These are phyloP conservation scores for Drosophila affinis DNA, from an alignment of 2,888 invertebrate genomes.

Conservation along the genomic window DNA sequence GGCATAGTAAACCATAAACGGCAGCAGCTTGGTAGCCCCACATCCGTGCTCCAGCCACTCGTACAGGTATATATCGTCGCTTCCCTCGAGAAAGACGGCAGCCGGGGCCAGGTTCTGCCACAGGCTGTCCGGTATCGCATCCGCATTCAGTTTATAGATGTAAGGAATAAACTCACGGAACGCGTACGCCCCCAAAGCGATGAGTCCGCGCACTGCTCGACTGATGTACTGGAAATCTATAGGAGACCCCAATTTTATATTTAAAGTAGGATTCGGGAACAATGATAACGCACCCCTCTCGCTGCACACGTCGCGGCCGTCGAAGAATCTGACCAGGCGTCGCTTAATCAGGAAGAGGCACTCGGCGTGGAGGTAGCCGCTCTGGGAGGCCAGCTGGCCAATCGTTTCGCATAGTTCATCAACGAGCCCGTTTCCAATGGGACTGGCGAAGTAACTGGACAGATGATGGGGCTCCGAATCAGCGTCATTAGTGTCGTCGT, in stretches of 20 bases:
- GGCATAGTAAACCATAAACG: slow-evolving; percentile 80
- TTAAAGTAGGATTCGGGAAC: neutral
- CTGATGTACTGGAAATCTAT: slow-evolving; percentile 82
- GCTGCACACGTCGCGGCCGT: slow-evolving; percentile 66
- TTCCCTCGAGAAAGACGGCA: slow-evolving; percentile 80
- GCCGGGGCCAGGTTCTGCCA: slow-evolving; percentile 77
- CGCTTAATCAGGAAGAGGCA: slow-evolving; percentile 78
- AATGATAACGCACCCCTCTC: slow-evolving; percentile 65
- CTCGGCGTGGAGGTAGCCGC: slow-evolving; percentile 82
- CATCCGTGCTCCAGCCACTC: slow-evolving; percentile 83
- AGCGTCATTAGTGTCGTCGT: slow-evolving; percentile 57
- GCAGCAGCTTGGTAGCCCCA: slow-evolving; percentile 79
- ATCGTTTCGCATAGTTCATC: slow-evolving; percentile 81
- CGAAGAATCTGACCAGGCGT: slow-evolving; percentile 80
- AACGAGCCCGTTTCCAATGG: slow-evolving; percentile 70
- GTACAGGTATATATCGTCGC: slow-evolving; percentile 82
- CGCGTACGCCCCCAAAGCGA: slow-evolving; percentile 82
- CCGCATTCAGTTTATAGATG: slow-evolving; percentile 77
- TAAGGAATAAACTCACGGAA: slow-evolving; percentile 83
- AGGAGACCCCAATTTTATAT: neutral
- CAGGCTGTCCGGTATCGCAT: slow-evolving; percentile 74
- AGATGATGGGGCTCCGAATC: slow-evolving; percentile 53
- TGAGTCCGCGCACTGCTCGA: slow-evolving; percentile 78
- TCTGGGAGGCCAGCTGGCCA: slow-evolving; percentile 78
- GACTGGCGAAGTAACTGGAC: slow-evolving; percentile 80